These are phyloP conservation scores for Euphydryas editha DNA, from an alignment of 2,888 invertebrate genomes.

Conservation along the genomic window DNA sequence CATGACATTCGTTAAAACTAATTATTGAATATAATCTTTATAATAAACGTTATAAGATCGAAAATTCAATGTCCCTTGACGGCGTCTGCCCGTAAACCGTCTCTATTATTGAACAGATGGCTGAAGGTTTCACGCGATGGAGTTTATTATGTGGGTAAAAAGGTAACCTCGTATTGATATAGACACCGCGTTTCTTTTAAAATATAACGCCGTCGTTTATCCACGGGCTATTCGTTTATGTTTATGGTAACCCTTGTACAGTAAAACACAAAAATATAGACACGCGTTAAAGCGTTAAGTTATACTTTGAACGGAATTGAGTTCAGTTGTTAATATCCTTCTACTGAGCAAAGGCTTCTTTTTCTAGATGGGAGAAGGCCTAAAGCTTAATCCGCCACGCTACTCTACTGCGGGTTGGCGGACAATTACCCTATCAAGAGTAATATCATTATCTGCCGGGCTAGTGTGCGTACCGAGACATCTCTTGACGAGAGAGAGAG, in stretches of 20 bases:
- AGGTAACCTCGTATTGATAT: conserved; percentile 21
- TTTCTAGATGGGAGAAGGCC: no score
- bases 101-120: conserved; percentile 38
- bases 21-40: conserved; percentile 10
- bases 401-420: no score
- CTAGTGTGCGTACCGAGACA: no score
- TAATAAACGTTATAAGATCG: background rate
- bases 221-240: background rate
- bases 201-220: background rate
- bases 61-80: conserved; percentile 2
- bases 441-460: no score
- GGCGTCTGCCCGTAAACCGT: conserved; percentile 10
- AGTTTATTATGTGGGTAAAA: conserved; percentile 29
- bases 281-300: no score
- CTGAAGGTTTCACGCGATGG: conserved; percentile 30
- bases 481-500: no score
- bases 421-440: no score
- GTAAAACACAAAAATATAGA: no score
- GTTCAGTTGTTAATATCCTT: no score
- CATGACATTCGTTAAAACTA: background rate
- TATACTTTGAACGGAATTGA: no score
- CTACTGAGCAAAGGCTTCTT: no score
- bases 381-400: no score
- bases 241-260: background rate
- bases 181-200: conserved; percentile 14